phyloP scores from a whole-genome alignment of 2,888 invertebrate genomes.

The Doris montereyensis region DNA sequence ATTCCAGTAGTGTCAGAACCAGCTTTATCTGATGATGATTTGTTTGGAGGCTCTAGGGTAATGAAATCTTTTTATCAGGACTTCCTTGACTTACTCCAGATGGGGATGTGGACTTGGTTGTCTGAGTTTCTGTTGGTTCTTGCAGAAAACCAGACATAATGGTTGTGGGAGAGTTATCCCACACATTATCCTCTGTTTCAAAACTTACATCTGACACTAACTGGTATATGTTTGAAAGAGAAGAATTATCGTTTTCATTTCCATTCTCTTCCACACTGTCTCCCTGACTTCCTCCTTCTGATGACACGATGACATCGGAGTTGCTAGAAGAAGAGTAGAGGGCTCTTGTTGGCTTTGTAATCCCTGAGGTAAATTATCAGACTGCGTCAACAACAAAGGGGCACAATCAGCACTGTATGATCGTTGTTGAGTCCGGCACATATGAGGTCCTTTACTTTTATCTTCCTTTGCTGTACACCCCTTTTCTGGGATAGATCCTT shows the following conservation, averaged over 20 bases:
- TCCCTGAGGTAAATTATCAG: no score
- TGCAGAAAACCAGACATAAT: slow-evolving; percentile 20
- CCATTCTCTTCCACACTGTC: background rate
- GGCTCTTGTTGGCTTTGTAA: no score
- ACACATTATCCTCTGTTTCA: background rate
- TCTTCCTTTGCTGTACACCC: background rate
- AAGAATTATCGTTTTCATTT: slow-evolving; percentile 25
- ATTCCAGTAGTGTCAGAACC: slow-evolving; percentile 16
- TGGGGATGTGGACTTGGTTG: slow-evolving; percentile 4
- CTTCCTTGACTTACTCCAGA: slow-evolving; percentile 16
- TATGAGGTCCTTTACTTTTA: background rate
- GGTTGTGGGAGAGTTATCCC: slow-evolving; percentile 21
- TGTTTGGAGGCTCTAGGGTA: slow-evolving; percentile 17
- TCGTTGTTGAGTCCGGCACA: slow-evolving; percentile 23
- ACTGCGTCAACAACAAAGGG: no score
- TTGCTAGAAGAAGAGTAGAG: no score
- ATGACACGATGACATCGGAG: no score
- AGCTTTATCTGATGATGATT: background rate
- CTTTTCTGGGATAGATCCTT: background rate
- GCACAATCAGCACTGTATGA: slow-evolving; percentile 34
- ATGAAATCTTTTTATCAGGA: slow-evolving; percentile 32
- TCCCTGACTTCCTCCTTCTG: no score
- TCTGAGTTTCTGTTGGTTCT: background rate
- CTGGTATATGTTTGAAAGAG: slow-evolving; percentile 38
- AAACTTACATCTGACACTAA: slow-evolving; percentile 37